Evolutionary conservation across 2,888 invertebrate genomes (phyloP).

Genomic region (Xestoiulus laeticollis): DNA sequence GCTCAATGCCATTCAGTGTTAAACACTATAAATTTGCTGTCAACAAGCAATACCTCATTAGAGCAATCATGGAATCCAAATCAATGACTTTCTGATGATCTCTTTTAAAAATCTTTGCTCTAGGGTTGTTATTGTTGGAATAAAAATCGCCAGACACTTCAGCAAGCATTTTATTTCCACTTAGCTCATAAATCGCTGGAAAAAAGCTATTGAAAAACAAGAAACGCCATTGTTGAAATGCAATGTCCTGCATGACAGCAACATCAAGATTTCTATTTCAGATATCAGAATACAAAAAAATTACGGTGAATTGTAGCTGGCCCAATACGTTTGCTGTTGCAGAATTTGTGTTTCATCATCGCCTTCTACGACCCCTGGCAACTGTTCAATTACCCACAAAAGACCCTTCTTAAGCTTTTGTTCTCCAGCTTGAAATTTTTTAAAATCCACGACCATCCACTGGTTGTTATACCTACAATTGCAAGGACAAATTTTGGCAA

Average conservation of each 20-base stretch:
- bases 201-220: constrained; percentile 66
- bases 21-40: no score
- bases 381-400: constrained; percentile 81
- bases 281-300: constrained; percentile 56
- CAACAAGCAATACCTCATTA: constrained; percentile 65
- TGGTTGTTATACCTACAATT: constrained; percentile 79
- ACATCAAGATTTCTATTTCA: not conserved
- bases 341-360: constrained; percentile 75
- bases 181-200: constrained; percentile 71
- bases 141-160: constrained; percentile 70
- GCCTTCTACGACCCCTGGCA: constrained; percentile 66
- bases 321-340: constrained; percentile 74
- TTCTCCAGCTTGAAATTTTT: constrained; percentile 69
- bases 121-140: constrained; percentile 72
- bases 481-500: not conserved
- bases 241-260: not conserved
- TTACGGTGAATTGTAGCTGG: constrained; percentile 75
- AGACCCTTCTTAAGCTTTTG: constrained; percentile 65
- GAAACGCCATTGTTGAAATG: no score
- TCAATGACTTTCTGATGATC: constrained; percentile 71
- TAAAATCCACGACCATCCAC: constrained; percentile 84
- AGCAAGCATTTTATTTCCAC: constrained; percentile 71
- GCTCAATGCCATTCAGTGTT: no score
- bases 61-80: constrained; percentile 70
- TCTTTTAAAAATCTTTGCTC: constrained; percentile 72